Conservation (phyloP, 2,797 vertebrate genomes). For the Menidia menidia region DNA sequence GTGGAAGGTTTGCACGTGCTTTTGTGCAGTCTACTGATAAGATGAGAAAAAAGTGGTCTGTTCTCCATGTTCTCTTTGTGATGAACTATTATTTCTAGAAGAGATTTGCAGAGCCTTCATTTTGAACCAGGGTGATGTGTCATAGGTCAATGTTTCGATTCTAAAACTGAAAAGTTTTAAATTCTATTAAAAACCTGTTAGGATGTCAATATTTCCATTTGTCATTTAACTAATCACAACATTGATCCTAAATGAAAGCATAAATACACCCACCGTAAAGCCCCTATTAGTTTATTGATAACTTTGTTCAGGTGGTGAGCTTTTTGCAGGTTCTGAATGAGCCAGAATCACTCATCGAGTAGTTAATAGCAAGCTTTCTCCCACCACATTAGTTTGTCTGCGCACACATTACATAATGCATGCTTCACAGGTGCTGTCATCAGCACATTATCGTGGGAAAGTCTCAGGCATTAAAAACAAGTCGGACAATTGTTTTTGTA, state of each 20-base stretch:
- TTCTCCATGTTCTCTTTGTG: not conserved
- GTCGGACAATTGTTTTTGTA: not conserved
- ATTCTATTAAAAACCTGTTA: too few species aligned
- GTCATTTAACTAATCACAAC: too few species aligned
- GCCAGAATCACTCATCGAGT: slow-evolving; percentile 7
- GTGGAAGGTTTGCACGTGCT: not conserved
- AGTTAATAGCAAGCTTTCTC: not conserved
- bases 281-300: not conserved
- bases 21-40: slow-evolving; percentile 16
- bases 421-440: slow-evolving; percentile 10
- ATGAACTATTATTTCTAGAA: not conserved
- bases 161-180: too few species aligned
- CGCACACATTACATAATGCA: slow-evolving; percentile 1
- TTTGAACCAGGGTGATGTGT: slow-evolving; percentile 10
- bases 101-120: not conserved
- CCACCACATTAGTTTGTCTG: not conserved
- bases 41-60: not conserved
- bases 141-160: not conserved
- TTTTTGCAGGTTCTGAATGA: slow-evolving; percentile 8
- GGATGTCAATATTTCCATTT: too few species aligned
- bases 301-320: not conserved
- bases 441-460: slow-evolving; percentile 14
- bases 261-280: too few species aligned
- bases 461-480: not conserved
- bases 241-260: too few species aligned